These are phyloP conservation scores for Caranx melampygus DNA, from an alignment of 2,113 vertebrate species.

Conservation along the genomic window DNA sequence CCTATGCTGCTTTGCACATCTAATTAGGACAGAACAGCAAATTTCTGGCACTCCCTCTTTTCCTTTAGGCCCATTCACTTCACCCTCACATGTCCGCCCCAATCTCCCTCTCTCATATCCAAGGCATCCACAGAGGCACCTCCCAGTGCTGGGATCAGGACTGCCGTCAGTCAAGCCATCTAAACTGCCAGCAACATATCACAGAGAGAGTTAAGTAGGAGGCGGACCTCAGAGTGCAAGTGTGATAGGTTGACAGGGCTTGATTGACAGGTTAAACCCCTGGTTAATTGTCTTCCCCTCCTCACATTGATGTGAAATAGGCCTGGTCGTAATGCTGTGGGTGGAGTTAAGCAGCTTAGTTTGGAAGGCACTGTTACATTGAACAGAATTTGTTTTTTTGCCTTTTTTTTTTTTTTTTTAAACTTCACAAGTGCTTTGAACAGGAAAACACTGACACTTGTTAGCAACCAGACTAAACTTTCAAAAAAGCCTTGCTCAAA, in stretches of 20 bases:
- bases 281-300: constrained; percentile 83
- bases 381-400: constrained; percentile 25
- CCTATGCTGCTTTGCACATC: constrained; percentile 63
- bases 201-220: constrained; percentile 82
- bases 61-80: constrained; percentile 54
- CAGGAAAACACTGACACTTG: constrained; percentile 10
- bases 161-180: constrained; percentile 82
- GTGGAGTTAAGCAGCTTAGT: constrained; percentile 68
- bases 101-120: constrained; percentile 72
- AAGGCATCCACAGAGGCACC: constrained; percentile 68
- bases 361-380: constrained; percentile 46
- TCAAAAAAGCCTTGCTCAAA: background rate
- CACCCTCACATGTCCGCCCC: constrained; percentile 68
- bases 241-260: constrained; percentile 80
- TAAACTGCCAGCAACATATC: constrained; percentile 80
- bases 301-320: constrained; percentile 73
- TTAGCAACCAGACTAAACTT: background rate
- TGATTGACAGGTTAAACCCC: constrained; percentile 84
- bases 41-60: constrained; percentile 38
- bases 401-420: constrained; percentile 23
- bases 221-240: constrained; percentile 76
- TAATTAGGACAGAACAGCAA: constrained; percentile 69
- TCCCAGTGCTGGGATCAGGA: constrained; percentile 74
- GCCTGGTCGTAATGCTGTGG: constrained; percentile 64
- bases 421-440: constrained; percentile 16